Base-by-base conservation (phyloP, 1,140 invertebrate species). In the Conus ventricosus region DNA sequence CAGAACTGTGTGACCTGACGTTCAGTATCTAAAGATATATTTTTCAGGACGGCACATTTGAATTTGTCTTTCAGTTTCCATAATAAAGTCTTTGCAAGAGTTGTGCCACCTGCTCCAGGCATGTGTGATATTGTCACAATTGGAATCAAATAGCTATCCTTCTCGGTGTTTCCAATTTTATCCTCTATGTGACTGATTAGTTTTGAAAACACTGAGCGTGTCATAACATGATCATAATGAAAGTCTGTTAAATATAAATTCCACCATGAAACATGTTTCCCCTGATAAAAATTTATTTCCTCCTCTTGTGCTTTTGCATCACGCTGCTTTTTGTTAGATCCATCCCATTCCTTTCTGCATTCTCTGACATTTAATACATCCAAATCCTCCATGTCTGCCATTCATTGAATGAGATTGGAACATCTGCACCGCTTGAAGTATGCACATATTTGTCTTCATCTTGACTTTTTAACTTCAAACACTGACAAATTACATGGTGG, bases 81-180 rank as follows among this genome's bases (percentile, higher is more conserved):
- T 25, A 80, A 39, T 39, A 53, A 39, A 39, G 25, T 80, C 20
- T 53, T 80, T 11, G 25, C 78, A 27, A 80, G 27, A 39, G 78
- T 80, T 80, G 78, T 80, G 20, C 78, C 78, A 27, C 78, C 78
- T 39, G 78, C 27, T 25, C 78, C 78, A 15, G 78, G 78, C 78
- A 80, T 80, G 78, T 80, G 78, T 51, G 51, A 8, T 17, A 80
- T 4, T 11, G 78, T 39, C 51, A 80, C 27, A 80, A 80, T 39
- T 80, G 78, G 51, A 76, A 11, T n/a, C 25, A 51, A 51, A 51
- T 80, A n/a, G 39, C 10, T 53, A 39, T 80, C 75, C 23, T 27
- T 80, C 8, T 80, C 78, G 8, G 27, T 51, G 23, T 20, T 5
- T 15, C 7, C 39, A 11, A 80, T 80, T 80, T 80, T 80, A 8